Percentiles rank a stretch among this genome's conserved stretches.
Conservation (phyloP, 2,888 invertebrate genomes). For the Plebejus argus region DNA sequence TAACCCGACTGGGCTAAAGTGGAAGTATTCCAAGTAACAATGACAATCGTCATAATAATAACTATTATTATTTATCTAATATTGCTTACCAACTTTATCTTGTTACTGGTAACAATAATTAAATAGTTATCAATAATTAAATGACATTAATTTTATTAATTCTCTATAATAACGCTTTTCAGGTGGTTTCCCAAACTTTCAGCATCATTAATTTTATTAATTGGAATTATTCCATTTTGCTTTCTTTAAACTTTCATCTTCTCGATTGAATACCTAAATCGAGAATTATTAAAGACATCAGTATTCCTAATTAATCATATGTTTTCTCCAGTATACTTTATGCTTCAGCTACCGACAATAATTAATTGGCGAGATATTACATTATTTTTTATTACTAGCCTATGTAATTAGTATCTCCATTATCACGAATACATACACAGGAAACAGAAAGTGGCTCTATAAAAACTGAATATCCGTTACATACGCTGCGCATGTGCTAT, state of each 20-base stretch:
- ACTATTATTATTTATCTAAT: no score
- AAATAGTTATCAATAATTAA: no score
- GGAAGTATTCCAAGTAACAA: no score
- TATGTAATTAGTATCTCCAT: conserved; percentile 12
- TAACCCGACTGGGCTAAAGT: no score
- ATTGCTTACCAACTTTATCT: no score
- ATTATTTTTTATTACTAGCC: not conserved
- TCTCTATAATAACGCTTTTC: no score
- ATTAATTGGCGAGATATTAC: not conserved
- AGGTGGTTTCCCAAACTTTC: no score
- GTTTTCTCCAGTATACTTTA: not conserved
- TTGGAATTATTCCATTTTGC: not conserved
- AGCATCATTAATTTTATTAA: no score
- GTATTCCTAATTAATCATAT: not conserved
- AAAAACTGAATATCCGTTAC: conserved; percentile 27
- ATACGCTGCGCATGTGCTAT: conserved; percentile 16
- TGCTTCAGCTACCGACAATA: conserved; percentile 3
- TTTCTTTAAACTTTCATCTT: not conserved
- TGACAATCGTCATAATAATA: no score
- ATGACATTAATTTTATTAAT: no score
- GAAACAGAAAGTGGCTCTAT: conserved; percentile 24
- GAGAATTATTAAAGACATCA: not conserved
- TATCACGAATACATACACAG: conserved; percentile 13
- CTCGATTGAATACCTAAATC: not conserved
- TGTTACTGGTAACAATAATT: no score